Evolutionary conservation across 2,888 invertebrate genomes (phyloP).

Genomic region (Dryocosmus kuriphilus): DNA sequence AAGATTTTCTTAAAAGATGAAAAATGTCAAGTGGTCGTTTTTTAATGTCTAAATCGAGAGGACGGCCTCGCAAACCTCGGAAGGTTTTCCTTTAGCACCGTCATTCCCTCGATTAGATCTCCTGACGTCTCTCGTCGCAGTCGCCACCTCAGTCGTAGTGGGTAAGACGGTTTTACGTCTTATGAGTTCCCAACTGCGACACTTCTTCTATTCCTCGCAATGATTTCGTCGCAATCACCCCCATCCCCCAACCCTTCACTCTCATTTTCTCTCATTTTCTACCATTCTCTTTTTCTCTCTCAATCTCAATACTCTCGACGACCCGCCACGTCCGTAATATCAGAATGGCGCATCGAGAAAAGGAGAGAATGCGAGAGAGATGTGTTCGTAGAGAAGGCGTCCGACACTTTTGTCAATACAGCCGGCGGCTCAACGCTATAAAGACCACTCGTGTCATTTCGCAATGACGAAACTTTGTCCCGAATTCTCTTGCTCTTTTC

Average conservation of each 20-base stretch:
- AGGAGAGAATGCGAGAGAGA: conserved; percentile 57
- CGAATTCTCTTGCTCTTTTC: conserved; percentile 73
- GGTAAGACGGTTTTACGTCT: conserved; percentile 71
- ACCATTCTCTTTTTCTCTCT: conserved; percentile 43
- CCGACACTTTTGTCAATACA: conserved; percentile 81
- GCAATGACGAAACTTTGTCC: conserved; percentile 80
- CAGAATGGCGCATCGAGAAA: conserved; percentile 57
- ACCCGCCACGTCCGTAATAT: conserved; percentile 75
- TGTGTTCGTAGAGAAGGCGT: conserved; percentile 58
- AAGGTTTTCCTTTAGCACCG: conserved; percentile 21
- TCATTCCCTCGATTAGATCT: conserved; percentile 44
- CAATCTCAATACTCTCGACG: conserved; percentile 68
- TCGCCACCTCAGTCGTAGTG: conserved; percentile 54
- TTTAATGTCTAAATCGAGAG: neutral
- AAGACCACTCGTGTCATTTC: conserved; percentile 81
- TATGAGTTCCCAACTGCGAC: conserved; percentile 76
- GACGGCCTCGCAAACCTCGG: too few relatives aligned
- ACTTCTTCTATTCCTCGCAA: conserved; percentile 78
- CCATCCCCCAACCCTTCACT: conserved; percentile 54
- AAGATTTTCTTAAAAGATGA: neutral
- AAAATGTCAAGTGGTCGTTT: conserved; percentile 4
- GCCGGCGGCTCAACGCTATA: conserved; percentile 76
- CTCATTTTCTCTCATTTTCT: conserved; percentile 27
- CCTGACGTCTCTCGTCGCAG: conserved; percentile 49
- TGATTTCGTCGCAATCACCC: conserved; percentile 79